These are phyloP conservation scores for Hirudo medicinalis DNA, from an alignment of 1,140 invertebrate species.

Conservation along the genomic window DNA sequence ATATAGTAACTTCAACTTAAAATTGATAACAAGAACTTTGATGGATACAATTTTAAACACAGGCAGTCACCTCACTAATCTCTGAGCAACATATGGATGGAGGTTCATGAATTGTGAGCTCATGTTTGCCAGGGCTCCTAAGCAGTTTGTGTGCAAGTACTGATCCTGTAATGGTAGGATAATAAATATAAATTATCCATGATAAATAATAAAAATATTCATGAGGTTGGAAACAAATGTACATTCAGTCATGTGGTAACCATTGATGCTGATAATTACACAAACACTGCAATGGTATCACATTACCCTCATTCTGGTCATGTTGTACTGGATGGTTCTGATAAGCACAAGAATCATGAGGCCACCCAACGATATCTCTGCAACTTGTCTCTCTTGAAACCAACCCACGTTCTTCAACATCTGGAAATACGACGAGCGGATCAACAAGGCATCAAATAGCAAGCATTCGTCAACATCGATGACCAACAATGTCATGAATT, in stretches of 20 bases:
- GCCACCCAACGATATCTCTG: constrained; percentile 87
- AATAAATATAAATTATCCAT: too few species aligned
- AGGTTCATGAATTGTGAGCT: constrained; percentile 79
- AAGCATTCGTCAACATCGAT: not conserved
- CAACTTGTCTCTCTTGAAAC: constrained; percentile 61
- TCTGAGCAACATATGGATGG: constrained; percentile 89
- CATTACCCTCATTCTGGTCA: constrained; percentile 75
- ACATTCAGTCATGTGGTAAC: not conserved
- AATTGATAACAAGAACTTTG: too few species aligned
- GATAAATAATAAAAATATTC: too few species aligned
- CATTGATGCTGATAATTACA: not conserved
- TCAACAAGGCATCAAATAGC: not conserved
- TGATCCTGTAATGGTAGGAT: constrained; percentile 32
- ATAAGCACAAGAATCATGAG: constrained; percentile 85
- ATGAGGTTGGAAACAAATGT: too few species aligned
- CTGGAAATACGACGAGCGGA: constrained; percentile 23
- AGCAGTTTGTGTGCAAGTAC: constrained; percentile 47
- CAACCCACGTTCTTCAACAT: constrained; percentile 64
- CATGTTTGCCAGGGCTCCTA: constrained; percentile 96
- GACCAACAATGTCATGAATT: constrained; percentile 78
- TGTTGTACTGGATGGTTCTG: constrained; percentile 92
- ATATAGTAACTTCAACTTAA: too few species aligned
- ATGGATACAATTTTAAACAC: not conserved
- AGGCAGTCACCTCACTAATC: constrained; percentile 51
- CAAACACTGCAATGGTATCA: not conserved